A percentile compares a stretch with the other conserved stretches of the same genome.
These are phyloP conservation scores for Brienomyrus longianalis DNA, from an alignment of 2,113 vertebrate species.

Conservation along the genomic window DNA sequence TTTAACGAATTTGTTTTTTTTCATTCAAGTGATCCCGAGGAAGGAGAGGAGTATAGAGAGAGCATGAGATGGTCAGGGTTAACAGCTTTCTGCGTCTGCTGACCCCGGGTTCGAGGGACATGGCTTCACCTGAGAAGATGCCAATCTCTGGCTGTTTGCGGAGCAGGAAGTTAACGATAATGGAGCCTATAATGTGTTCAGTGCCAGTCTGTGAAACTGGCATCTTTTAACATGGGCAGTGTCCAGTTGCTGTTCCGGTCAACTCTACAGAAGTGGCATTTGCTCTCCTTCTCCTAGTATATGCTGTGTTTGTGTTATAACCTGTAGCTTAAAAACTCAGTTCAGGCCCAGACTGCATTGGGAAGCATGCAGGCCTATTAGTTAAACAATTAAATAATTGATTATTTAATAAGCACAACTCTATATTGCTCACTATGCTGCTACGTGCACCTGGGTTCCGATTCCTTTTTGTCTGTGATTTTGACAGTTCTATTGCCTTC, in stretches of 20 bases:
- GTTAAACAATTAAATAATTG: neutral
- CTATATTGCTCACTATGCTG: neutral
- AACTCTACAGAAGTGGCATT: neutral
- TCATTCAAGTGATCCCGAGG: slow-evolving; percentile 33
- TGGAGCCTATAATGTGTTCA: neutral
- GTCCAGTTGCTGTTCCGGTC: neutral
- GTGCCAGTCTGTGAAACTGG: neutral
- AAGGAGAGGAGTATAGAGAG: neutral
- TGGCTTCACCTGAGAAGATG: neutral
- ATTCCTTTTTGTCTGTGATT: neutral
- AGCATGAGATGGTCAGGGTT: neutral
- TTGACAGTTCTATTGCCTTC: neutral
- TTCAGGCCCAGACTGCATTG: neutral
- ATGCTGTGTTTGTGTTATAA: neutral
- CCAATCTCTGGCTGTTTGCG: slow-evolving; percentile 29
- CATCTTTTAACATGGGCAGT: neutral
- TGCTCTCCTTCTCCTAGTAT: neutral
- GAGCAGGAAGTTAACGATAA: slow-evolving; percentile 43
- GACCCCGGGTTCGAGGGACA: neutral
- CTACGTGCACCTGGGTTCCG: neutral
- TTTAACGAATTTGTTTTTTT: slow-evolving; percentile 35
- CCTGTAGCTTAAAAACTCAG: neutral
- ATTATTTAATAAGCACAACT: neutral
- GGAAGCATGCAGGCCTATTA: neutral
- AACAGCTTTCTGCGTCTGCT: neutral